These are phyloP conservation scores for Leptinotarsa peninsularis DNA, from an alignment of 2,888 invertebrate genomes.

Conservation along the genomic window DNA sequence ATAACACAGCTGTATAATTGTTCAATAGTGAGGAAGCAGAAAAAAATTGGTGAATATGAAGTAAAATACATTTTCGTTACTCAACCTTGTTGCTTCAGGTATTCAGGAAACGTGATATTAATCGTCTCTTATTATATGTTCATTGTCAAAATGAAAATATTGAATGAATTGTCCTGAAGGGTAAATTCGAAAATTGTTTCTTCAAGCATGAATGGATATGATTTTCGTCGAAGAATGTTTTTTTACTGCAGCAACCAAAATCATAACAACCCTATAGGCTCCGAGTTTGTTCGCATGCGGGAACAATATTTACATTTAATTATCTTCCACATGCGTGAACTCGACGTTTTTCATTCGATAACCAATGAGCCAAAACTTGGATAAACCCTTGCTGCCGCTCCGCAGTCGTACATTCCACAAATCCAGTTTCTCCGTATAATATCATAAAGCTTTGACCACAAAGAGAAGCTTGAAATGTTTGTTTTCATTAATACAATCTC, in stretches of 20 bases:
- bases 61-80: too few relatives aligned
- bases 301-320: conserved; percentile 19
- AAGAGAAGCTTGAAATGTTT: conserved; percentile 38
- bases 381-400: conserved; percentile 3
- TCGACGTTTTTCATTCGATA: conserved; percentile 12
- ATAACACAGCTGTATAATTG: too few relatives aligned
- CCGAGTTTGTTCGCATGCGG: conserved; percentile 1
- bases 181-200: too few relatives aligned
- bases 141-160: too few relatives aligned
- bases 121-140: too few relatives aligned
- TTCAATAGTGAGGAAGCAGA: too few relatives aligned
- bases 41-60: too few relatives aligned
- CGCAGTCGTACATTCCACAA: not conserved
- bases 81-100: too few relatives aligned
- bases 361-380: conserved; percentile 11
- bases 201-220: not conserved
- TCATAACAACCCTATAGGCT: not conserved
- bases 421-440: conserved; percentile 19
- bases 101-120: too few relatives aligned
- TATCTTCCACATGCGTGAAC: conserved; percentile 6
- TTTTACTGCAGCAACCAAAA: not conserved
- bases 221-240: not conserved
- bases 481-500: conserved; percentile 41
- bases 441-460: conserved; percentile 42
- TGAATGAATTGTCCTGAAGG: too few relatives aligned